A percentile compares a stretch with the other conserved stretches of the same genome.
Conservation (phyloP, 2,888 invertebrate species). For the Nycteola revayana region DNA sequence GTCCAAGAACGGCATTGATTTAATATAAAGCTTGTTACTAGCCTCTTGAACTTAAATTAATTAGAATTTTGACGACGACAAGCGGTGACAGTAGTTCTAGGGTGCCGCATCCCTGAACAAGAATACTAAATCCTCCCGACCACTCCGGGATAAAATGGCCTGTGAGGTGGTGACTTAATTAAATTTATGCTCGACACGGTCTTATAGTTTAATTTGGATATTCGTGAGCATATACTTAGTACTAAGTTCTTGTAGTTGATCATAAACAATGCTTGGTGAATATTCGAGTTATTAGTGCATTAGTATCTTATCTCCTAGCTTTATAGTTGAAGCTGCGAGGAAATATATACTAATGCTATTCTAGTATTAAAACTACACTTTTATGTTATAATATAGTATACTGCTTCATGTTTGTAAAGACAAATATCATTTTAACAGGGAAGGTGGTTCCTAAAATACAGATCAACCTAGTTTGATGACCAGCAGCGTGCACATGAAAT, state of each 20-base stretch:
- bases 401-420: too few species aligned
- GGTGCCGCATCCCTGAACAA: slow-evolving; percentile 19
- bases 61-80: slow-evolving; percentile 35
- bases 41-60: slow-evolving; percentile 30
- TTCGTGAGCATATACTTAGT: slow-evolving; percentile 8
- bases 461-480: too few species aligned
- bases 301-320: too few species aligned
- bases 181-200: slow-evolving; percentile 21
- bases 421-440: too few species aligned
- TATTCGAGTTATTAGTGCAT: too few species aligned
- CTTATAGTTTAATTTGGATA: slow-evolving; percentile 26
- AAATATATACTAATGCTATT: too few species aligned
- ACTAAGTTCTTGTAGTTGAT: slow-evolving; percentile 12
- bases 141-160: slow-evolving; percentile 9
- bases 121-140: slow-evolving; percentile 29
- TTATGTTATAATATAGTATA: too few species aligned
- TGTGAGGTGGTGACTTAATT: slow-evolving; percentile 21
- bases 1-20: slow-evolving; percentile 26
- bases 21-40: slow-evolving; percentile 29
- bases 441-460: too few species aligned
- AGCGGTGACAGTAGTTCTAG: slow-evolving; percentile 22
- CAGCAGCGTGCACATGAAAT: too few species aligned
- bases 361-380: too few species aligned
- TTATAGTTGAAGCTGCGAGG: too few species aligned
- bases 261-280: slow-evolving; percentile 14